These are phyloP conservation scores for Progne subis DNA, from an alignment of 2,113 vertebrate species.

Conservation along the genomic window DNA sequence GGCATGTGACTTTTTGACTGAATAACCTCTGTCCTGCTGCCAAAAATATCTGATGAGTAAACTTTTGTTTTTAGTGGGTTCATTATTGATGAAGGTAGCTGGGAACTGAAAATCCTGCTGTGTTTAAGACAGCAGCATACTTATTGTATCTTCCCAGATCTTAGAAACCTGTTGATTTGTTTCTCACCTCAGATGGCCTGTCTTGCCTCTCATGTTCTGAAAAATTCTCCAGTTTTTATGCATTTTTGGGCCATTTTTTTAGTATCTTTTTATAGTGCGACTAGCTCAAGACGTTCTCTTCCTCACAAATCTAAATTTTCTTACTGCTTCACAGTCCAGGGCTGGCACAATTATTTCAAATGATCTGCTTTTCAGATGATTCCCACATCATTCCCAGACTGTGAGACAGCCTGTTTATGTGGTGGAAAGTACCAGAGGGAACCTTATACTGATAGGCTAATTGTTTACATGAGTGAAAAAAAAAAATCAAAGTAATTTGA, in stretches of 20 bases:
- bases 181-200: conserved; percentile 35
- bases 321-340: conserved; percentile 34
- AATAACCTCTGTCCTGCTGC: not conserved
- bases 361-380: conserved; percentile 63
- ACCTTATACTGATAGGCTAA: conserved; percentile 12
- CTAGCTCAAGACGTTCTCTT: conserved; percentile 1
- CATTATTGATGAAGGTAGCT: not conserved
- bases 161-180: not conserved
- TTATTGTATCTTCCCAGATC: not conserved
- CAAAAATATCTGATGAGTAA: not conserved
- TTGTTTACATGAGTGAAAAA: conserved; percentile 29
- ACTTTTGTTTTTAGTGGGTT: not conserved
- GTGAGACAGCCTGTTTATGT: conserved; percentile 62
- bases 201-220: conserved; percentile 12
- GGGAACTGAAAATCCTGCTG: not conserved
- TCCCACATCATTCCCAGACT: conserved; percentile 69
- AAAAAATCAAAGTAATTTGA: not conserved
- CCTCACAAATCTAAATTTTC: conserved; percentile 13
- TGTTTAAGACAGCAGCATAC: not conserved
- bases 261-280: conserved; percentile 6
- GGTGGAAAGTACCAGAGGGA: conserved; percentile 54
- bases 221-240: not conserved
- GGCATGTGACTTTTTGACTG: not conserved
- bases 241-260: conserved; percentile 35
- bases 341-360: conserved; percentile 55